These are phyloP conservation scores for Orycteropus afer DNA, from an alignment of 2,113 vertebrate genomes.

Conservation along the genomic window DNA sequence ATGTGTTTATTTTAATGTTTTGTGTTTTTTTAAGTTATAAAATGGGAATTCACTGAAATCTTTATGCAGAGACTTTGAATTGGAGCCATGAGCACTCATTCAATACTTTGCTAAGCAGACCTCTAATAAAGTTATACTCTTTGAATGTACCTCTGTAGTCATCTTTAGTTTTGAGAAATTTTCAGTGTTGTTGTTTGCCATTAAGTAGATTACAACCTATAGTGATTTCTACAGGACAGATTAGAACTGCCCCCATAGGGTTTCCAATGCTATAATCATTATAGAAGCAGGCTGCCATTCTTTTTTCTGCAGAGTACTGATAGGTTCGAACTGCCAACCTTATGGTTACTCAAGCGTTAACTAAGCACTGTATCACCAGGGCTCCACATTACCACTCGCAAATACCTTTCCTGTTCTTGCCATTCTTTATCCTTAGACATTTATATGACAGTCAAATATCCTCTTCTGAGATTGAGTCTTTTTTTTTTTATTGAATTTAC, in stretches of 20 bases:
- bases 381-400: background rate
- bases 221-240: background rate
- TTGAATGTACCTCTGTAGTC: background rate
- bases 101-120: background rate
- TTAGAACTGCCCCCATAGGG: background rate
- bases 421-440: background rate
- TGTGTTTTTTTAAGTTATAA: background rate
- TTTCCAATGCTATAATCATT: background rate
- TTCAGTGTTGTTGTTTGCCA: background rate
- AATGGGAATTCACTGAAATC: background rate
- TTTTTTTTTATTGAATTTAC: conserved; percentile 22
- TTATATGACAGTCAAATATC: background rate
- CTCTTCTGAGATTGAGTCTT: background rate
- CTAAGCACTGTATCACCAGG: background rate
- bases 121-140: background rate
- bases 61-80: background rate
- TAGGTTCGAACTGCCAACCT: too few relatives aligned
- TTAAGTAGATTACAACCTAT: background rate
- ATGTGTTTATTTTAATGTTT: background rate
- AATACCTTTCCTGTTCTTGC: background rate
- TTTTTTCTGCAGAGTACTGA: background rate
- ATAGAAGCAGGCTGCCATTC: background rate
- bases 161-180: background rate
- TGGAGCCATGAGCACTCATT: background rate
- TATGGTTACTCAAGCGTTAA: too few relatives aligned